phyloP scores from a whole-genome alignment of 30 jellyfish, hydroid and myxozoan genomes.

The Turritopsis dohrnii region DNA sequence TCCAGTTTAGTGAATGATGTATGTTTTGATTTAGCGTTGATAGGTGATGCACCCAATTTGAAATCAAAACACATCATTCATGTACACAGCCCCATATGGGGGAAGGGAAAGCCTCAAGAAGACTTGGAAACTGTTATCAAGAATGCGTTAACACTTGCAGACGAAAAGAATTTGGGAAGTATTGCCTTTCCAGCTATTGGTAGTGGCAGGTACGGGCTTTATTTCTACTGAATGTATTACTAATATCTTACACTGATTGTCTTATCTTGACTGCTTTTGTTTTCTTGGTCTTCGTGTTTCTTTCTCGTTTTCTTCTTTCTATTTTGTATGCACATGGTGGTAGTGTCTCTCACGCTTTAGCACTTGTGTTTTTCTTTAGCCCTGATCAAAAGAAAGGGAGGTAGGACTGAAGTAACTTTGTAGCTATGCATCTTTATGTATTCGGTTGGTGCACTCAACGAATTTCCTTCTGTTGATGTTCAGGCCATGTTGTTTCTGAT shows the following conservation, averaged over 20 bases:
- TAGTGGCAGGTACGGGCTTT: constrained; percentile 80
- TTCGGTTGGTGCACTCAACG: too few species aligned
- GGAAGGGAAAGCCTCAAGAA: constrained; percentile 84
- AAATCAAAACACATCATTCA: constrained; percentile 85
- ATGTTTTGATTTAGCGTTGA: constrained; percentile 40
- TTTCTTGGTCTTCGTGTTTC: not conserved
- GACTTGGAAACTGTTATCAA: constrained; percentile 75
- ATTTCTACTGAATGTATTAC: not conserved
- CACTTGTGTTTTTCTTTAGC: not conserved
- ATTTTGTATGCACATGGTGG: not conserved
- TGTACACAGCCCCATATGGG: constrained; percentile 72
- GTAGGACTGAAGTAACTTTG: too few species aligned
- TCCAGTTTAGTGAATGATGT: too few species aligned
- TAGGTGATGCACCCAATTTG: constrained; percentile 90
- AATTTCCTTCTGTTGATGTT: too few species aligned
- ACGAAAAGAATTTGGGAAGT: constrained; percentile 55
- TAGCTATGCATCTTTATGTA: too few species aligned
- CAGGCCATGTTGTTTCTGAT: too few species aligned
- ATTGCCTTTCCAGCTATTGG: constrained; percentile 98
- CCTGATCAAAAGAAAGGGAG: not conserved
- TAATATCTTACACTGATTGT: not conserved
- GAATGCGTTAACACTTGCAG: constrained; percentile 84
- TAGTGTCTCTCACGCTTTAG: not conserved
- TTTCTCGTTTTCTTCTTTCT: not conserved
- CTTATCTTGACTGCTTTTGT: not conserved